Conservation (phyloP, 2,888 invertebrate species). For the Tryphoninae sp. region DNA sequence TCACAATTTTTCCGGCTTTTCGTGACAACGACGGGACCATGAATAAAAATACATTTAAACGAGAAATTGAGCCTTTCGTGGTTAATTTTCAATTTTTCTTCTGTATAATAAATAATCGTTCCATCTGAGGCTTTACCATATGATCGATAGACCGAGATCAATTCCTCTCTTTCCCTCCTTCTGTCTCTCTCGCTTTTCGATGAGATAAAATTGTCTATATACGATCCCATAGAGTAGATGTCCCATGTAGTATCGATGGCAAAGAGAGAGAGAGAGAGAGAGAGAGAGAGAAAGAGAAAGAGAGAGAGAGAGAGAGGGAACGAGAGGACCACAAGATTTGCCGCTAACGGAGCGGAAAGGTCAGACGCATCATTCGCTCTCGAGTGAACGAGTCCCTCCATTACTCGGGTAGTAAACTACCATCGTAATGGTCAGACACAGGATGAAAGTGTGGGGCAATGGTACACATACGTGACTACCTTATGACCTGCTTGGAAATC, state of each 20-base stretch:
- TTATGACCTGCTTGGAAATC: slow-evolving; percentile 32
- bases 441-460: slow-evolving; percentile 24
- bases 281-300: neutral
- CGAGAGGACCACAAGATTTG: slow-evolving; percentile 37
- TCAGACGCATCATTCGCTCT: slow-evolving; percentile 63
- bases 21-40: slow-evolving; percentile 25
- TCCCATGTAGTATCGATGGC: slow-evolving; percentile 23
- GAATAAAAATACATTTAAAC: slow-evolving; percentile 58
- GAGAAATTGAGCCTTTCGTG: neutral
- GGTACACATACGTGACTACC: neutral
- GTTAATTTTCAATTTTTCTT: neutral
- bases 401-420: slow-evolving; percentile 44
- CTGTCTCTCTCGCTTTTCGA: neutral
- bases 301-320: neutral
- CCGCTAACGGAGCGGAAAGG: slow-evolving; percentile 60
- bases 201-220: slow-evolving; percentile 22
- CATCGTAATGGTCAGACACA: slow-evolving; percentile 48
- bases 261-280: slow-evolving; percentile 1
- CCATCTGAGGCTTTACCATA: slow-evolving; percentile 11
- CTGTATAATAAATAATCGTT: neutral
- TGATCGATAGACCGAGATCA: slow-evolving; percentile 47
- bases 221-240: slow-evolving; percentile 35
- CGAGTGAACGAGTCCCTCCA: slow-evolving; percentile 40
- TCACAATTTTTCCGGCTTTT: slow-evolving; percentile 62
- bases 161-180: slow-evolving; percentile 1